A percentile compares a stretch with the other conserved stretches of the same genome.
These are phyloP conservation scores for Chaetoderma sp. DNA, from an alignment of 2,888 invertebrate species.

Conservation along the genomic window DNA sequence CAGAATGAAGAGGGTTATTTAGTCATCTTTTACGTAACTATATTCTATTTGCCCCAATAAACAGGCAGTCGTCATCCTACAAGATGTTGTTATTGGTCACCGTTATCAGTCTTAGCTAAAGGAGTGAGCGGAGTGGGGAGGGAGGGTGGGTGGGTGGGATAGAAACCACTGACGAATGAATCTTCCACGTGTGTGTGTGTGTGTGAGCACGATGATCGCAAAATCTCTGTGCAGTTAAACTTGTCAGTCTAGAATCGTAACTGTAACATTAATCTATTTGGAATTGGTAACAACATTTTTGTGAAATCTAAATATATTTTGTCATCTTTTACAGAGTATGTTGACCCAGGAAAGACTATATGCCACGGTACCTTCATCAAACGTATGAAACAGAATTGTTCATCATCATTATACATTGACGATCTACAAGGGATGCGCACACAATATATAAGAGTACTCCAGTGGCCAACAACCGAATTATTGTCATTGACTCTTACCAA, in stretches of 20 bases:
- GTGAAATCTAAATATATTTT: not conserved
- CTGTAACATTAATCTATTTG: not conserved
- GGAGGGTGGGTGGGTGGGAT: conserved; percentile 1
- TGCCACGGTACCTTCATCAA: conserved; percentile 61
- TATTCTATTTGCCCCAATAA: no score
- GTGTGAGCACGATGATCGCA: not conserved
- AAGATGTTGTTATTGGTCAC: no score
- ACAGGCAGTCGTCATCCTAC: no score
- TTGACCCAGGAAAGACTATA: conserved; percentile 60
- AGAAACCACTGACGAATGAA: not conserved
- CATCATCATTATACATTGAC: no score
- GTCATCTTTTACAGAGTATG: conserved; percentile 51
- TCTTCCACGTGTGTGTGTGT: not conserved
- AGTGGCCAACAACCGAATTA: no score
- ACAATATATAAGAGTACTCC: no score
- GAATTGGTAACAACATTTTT: not conserved
- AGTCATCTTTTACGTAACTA: not conserved
- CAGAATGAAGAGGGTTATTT: not conserved
- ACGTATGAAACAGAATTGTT: conserved; percentile 61
- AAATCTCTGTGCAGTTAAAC: not conserved
- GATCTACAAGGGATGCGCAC: no score
- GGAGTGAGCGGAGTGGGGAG: no score
- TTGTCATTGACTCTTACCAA: no score
- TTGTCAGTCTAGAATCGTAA: not conserved
- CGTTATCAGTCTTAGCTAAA: no score